A percentile compares a stretch with the other conserved stretches of the same genome.
Evolutionary conservation across 2,888 invertebrate species (phyloP).

Genomic region (Ichneumoninae sp.): DNA sequence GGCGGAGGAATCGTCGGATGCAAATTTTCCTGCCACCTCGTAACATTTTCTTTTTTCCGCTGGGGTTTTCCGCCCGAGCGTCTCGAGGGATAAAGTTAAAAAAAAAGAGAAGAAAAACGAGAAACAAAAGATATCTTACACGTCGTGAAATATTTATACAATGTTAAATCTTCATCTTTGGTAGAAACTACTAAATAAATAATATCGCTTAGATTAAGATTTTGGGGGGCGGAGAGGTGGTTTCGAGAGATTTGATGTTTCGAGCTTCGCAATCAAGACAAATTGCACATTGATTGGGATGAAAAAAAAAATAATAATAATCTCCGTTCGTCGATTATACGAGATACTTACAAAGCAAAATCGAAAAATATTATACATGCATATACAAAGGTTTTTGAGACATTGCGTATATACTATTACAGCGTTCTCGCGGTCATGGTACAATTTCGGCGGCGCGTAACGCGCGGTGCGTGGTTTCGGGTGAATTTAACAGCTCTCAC

Average conservation of each 20-base stretch:
- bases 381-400: conserved; percentile 64
- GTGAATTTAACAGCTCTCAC: background rate
- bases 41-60: background rate
- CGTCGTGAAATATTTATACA: conserved; percentile 74
- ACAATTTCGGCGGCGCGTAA: background rate
- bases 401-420: background rate
- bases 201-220: conserved; percentile 77
- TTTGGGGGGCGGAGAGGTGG: conserved; percentile 51
- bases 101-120: conserved; percentile 32
- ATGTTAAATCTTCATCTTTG: conserved; percentile 81
- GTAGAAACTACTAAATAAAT: conserved; percentile 84
- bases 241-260: conserved; percentile 8
- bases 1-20: background rate
- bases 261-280: background rate
- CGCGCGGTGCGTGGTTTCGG: background rate
- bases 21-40: background rate
- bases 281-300: background rate
- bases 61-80: background rate
- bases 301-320: background rate
- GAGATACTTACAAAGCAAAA: conserved; percentile 64
- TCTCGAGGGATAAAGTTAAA: background rate
- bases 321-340: background rate
- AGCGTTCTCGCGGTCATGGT: conserved; percentile 6
- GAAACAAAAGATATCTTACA: conserved; percentile 69
- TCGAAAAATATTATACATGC: conserved; percentile 73